phyloP scores from a whole-genome alignment of 2,113 vertebrate species.

The Pterocles burchelli region DNA sequence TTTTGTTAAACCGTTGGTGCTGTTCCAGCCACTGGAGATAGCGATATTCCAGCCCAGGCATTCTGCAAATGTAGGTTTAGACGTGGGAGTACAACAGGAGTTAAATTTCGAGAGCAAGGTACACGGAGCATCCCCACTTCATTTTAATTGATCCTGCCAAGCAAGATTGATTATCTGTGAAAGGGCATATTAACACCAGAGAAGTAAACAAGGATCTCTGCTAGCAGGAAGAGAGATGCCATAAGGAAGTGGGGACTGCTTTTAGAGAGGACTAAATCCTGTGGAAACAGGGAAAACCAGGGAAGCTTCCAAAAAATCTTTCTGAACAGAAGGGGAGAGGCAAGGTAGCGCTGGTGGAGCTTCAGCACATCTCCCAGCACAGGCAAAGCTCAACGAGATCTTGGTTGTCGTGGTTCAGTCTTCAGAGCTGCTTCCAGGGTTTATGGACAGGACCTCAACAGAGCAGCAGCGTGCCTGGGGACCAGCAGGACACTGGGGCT shows the following conservation, averaged over 20 bases:
- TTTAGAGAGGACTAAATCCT: not conserved
- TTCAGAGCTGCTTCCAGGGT: not conserved
- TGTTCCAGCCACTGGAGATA: not conserved
- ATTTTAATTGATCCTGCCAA: conserved; percentile 57
- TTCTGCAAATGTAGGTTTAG: not conserved
- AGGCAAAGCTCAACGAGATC: not conserved
- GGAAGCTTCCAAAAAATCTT: not conserved
- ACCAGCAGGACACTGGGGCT: not conserved
- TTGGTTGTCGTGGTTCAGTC: accelerated
- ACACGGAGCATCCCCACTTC: not conserved
- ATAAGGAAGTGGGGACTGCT: not conserved
- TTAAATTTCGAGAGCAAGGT: not conserved
- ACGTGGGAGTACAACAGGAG: not conserved
- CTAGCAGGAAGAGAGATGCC: not conserved
- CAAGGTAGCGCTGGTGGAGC: not conserved
- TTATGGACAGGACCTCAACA: not conserved
- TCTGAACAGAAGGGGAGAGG: not conserved
- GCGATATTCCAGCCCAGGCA: not conserved
- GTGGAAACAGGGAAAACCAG: not conserved
- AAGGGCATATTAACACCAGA: not conserved
- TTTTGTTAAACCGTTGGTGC: not conserved
- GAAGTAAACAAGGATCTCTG: conserved; percentile 41
- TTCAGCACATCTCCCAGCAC: not conserved
- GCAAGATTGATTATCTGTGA: conserved; percentile 36
- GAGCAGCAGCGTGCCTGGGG: not conserved